Conservation (phyloP, 2,113 vertebrate genomes). For the Tor tambroides region DNA sequence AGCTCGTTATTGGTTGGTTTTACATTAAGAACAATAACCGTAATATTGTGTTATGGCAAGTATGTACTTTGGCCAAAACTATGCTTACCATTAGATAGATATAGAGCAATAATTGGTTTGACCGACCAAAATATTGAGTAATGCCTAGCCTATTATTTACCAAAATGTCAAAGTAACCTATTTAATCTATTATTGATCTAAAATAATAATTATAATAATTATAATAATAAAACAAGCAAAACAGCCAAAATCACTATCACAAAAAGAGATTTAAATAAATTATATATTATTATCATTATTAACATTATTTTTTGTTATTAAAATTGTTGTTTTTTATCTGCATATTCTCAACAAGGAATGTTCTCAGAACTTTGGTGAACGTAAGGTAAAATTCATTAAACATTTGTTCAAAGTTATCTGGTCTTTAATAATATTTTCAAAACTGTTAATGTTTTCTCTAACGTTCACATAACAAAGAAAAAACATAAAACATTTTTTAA, state of each 20-base stretch:
- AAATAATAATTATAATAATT: no score
- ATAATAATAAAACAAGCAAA: no score
- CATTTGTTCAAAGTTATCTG: no score
- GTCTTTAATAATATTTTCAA: no score
- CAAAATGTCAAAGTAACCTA: not conserved
- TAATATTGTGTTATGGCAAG: not conserved
- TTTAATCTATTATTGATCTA: not conserved
- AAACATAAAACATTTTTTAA: no score
- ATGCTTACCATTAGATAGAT: not conserved
- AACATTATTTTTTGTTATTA: not conserved
- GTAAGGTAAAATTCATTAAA: no score
- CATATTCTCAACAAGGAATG: no score
- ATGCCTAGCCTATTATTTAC: no score
- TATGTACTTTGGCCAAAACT: conserved; percentile 1
- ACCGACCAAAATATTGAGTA: not conserved
- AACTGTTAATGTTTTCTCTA: not conserved
- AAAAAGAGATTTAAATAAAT: not conserved
- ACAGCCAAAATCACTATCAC: no score
- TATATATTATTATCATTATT: not conserved
- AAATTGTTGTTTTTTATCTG: no score
- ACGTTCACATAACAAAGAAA: not conserved
- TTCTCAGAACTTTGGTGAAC: no score
- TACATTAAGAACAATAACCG: not conserved
- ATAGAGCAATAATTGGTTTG: not conserved
- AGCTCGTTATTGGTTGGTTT: not conserved